Evolutionary conservation across 2,797 vertebrate genomes (phyloP).

Genomic region (Odontamblyopus lacepedii): DNA sequence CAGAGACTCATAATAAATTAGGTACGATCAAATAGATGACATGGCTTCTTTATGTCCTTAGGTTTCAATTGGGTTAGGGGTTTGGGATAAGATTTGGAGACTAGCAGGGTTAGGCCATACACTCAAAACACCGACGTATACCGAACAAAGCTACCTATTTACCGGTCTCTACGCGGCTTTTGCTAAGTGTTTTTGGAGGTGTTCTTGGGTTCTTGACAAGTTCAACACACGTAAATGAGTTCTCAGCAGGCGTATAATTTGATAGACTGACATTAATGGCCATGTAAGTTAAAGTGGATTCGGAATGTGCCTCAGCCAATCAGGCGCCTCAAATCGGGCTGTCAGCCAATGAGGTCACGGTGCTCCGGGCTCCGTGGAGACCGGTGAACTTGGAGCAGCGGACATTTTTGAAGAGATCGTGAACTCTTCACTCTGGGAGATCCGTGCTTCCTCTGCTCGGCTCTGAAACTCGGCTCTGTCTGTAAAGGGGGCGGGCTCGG

Average conservation of each 20-base stretch:
- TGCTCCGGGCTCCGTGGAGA: conserved; percentile 60
- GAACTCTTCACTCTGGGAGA: conserved; percentile 76
- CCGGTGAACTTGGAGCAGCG: conserved; percentile 59
- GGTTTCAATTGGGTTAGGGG: neutral
- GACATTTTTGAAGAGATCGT: conserved; percentile 66
- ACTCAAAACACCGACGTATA: neutral
- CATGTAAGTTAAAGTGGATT: conserved; percentile 54
- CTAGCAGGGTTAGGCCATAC: neutral
- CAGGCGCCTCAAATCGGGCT: conserved; percentile 67
- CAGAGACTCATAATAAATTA: neutral
- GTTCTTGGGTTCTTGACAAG: conserved; percentile 11
- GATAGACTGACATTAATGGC: conserved; percentile 53
- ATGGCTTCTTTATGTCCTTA: neutral
- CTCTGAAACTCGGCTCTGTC: neutral
- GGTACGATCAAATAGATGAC: neutral
- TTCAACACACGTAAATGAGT: conserved; percentile 44
- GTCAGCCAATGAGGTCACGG: conserved; percentile 75
- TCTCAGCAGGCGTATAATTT: conserved; percentile 42
- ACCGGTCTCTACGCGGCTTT: neutral
- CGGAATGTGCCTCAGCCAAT: conserved; percentile 74
- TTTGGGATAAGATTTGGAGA: neutral
- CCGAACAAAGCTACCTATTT: neutral
- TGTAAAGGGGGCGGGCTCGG: neutral
- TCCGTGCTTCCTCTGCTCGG: conserved; percentile 54
- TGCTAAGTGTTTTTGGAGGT: conserved; percentile 13